Conservation (phyloP, 2,797 vertebrate genomes). For the Pogonophryne albipinna region DNA sequence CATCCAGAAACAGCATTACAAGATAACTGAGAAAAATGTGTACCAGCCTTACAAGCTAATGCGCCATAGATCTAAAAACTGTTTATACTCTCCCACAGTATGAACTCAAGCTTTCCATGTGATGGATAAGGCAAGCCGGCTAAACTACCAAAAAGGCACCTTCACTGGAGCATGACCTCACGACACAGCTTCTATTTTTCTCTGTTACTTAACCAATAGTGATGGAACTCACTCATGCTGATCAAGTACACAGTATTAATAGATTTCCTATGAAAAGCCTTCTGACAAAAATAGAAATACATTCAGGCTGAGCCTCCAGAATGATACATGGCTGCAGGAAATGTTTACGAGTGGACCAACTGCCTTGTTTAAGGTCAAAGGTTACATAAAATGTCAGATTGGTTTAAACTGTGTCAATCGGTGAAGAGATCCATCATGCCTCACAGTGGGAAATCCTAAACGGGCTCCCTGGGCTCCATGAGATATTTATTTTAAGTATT, state of each 20-base stretch:
- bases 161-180: conserved; percentile 44
- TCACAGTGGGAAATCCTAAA: conserved; percentile 64
- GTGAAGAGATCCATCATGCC: conserved; percentile 37
- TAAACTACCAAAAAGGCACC: conserved; percentile 28
- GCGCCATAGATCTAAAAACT: conserved; percentile 25
- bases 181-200: conserved; percentile 52
- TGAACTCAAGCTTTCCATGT: conserved; percentile 40
- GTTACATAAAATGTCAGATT: conserved; percentile 66
- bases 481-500: conserved; percentile 74
- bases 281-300: conserved; percentile 61
- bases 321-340: conserved; percentile 64
- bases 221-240: conserved; percentile 64
- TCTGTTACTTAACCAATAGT: conserved; percentile 18
- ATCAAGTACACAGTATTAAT: conserved; percentile 62
- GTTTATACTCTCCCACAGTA: conserved; percentile 9
- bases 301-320: conserved; percentile 33
- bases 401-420: conserved; percentile 64
- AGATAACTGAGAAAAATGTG: conserved; percentile 2
- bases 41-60: conserved; percentile 42
- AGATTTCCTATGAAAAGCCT: conserved; percentile 51
- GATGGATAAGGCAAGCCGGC: conserved; percentile 44
- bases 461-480: conserved; percentile 14
- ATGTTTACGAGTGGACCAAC: conserved; percentile 57
- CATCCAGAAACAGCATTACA: background rate
- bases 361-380: conserved; percentile 66